Evolutionary conservation across 1,140 invertebrate species (phyloP), one percentile per base, ranked within the genome.

Genomic region (Drosophila arawakana): DNA sequence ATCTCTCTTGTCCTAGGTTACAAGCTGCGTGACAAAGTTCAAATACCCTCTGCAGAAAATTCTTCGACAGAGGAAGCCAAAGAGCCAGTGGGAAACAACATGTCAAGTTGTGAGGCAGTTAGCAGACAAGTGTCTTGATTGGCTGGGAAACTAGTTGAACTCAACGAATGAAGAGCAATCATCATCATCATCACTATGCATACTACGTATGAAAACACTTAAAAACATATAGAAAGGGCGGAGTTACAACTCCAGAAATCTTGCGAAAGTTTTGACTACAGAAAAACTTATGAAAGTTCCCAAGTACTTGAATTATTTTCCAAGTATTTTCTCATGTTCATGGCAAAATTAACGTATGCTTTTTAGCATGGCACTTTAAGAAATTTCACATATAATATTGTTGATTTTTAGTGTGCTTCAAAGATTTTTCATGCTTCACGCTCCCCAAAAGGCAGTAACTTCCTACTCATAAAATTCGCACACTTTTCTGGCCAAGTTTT

Each of bases 71-170:
- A 54, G 10, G 9, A 18, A 21, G 9, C 18, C 30, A 30, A 30
- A 10, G 11, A 41, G 13, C n/a, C 44, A 68, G 37, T 39, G 46
- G 11, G 41, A 18, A 30, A 37, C 18, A 30, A 60, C 58, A 52
- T 49, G 21, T 49, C 35, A 43, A 68, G 47, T 71, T 39, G 13
- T 43, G 65, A 11, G 44, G 7, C 9, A 46, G 15, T 57, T 13
- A 44, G 25, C 34, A 68, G 57, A 61, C 57, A 55, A 21, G 37
- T 57, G 9, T 39, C 50, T 61, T 74, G 72, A 74, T 74, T 74
- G 72, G 72, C 39, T 74, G 72, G 54, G 55, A 60, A 76, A 66
- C 57, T 59, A 59, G 47, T 21, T n/a, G 47, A 59, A 37, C 8
- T 39, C 54, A 63, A 15, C 68, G 68, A 65, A 65, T 76, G 59